These are phyloP conservation scores for Drosophila pallidifrons DNA, from an alignment of 1,140 invertebrate genomes.

Conservation along the genomic window DNA sequence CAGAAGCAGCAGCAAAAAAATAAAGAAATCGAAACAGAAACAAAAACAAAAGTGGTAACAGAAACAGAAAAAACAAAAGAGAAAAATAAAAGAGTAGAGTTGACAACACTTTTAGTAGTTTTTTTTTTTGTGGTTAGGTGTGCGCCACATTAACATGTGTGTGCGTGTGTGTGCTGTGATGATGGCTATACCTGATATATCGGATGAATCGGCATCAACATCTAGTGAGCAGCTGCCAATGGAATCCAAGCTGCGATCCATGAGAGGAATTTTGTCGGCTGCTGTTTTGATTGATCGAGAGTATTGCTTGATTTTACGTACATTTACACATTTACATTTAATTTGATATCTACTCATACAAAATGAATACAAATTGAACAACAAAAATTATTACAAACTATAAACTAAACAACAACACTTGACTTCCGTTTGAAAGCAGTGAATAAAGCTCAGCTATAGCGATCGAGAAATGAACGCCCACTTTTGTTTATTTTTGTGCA, in stretches of 20 bases:
- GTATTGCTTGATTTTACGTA: constrained; percentile 4
- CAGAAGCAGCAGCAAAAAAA: constrained; percentile 29
- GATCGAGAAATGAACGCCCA: constrained; percentile 43
- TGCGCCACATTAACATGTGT: constrained; percentile 20
- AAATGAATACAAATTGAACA: neutral
- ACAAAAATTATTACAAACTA: constrained; percentile 4
- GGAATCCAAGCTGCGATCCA: constrained; percentile 90
- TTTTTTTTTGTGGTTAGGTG: neutral
- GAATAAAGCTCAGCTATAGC: constrained; percentile 17
- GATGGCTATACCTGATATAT: constrained; percentile 89
- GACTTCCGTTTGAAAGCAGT: constrained; percentile 32
- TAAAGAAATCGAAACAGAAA: constrained; percentile 27
- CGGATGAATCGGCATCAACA: constrained; percentile 91
- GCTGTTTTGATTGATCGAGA: constrained; percentile 26
- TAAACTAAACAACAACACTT: constrained; percentile 5
- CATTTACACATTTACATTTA: constrained; percentile 9
- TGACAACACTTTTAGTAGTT: constrained; percentile 12
- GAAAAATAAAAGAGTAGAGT: constrained; percentile 28
- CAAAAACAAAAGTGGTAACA: constrained; percentile 22
- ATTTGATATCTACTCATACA: constrained; percentile 10
- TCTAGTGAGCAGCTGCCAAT: constrained; percentile 94
- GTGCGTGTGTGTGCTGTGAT: constrained; percentile 8
- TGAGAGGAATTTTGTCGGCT: constrained; percentile 67
- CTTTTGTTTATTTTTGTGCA: constrained; percentile 37
- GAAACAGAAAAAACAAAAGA: constrained; percentile 35